Conservation (phyloP, 2,888 invertebrate species). For the Sphaeridia pumilis region DNA sequence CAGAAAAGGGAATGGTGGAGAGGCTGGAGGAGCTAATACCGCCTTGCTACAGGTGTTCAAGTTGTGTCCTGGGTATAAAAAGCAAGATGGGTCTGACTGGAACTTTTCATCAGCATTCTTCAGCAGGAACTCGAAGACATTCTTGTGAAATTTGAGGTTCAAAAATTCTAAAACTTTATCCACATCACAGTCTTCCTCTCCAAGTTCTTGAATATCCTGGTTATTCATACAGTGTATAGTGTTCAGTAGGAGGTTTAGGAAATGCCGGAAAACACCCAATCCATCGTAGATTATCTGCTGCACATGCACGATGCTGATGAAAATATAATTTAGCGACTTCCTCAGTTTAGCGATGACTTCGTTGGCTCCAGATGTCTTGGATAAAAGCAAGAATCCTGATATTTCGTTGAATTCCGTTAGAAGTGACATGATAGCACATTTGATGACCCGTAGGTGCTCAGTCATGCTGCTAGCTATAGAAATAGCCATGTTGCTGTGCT, state of each 20-base stretch:
- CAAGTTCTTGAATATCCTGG: conserved; percentile 30
- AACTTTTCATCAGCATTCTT: conserved; percentile 16
- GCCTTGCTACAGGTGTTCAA: no score
- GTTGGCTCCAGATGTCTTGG: conserved; percentile 20
- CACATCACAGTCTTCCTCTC: conserved; percentile 31
- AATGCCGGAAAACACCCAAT: conserved; percentile 24
- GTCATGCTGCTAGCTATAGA: conserved; percentile 23
- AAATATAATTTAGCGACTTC: conserved; percentile 28
- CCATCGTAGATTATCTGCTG: conserved; percentile 27
- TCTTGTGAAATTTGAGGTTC: conserved; percentile 22
- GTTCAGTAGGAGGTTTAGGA: conserved; percentile 32
- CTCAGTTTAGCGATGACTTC: conserved; percentile 17
- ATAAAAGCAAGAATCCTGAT: conserved; percentile 26
- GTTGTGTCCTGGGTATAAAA: conserved; percentile 1
- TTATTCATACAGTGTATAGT: conserved; percentile 31
- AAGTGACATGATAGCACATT: conserved; percentile 27
- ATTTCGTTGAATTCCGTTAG: conserved; percentile 31
- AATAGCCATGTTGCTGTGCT: conserved; percentile 23
- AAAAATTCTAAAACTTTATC: conserved; percentile 30
- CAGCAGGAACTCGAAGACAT: conserved; percentile 28
- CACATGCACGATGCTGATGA: conserved; percentile 25
- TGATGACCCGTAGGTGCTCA: conserved; percentile 27
- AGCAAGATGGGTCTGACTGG: neutral
- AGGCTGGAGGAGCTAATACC: neutral
- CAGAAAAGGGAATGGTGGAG: neutral